Evolutionary conservation across 2,888 invertebrate species (phyloP), one percentile per base, ranked within the genome.

Genomic region (Gari tellinella): DNA sequence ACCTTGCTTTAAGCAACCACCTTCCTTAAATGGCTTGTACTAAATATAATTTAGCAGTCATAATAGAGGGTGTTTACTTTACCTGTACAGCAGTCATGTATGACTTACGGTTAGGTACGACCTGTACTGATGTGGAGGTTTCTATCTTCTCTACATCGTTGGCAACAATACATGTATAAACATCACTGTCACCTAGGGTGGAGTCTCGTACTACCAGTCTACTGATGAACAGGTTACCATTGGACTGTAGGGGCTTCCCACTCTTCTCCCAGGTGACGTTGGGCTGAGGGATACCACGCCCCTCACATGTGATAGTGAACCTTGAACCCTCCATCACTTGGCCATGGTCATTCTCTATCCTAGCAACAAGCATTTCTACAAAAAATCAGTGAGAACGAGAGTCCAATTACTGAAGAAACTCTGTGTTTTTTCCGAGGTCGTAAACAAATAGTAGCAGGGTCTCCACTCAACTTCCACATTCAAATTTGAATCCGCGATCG

Each of bases 141-240:
- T 80, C 72, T 8, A 80, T 83, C 41, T 80, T 83, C 40, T 84
- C 83, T 17, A 63, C 74, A 12, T 57, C 61, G 69, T 88, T 88
- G 46, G 75, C 72, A 1, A 84, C 90, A 31, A 85, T 81, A 79
- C 91, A 91, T 5, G 83, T 80, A 75, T 90, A 91, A 31, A 82
- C 68, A 1, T 90, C 91, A 4, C 84, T 81, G 60, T 91, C 89
- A 21, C 84, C 83, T 23, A 83, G 77, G 7, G 81, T 75, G 1
- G 86, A 81, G 43, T 84, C 75, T 10, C 82, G 73, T 19, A 90
- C 81, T 17, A 83, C 68, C 53, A 90, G 80, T 17, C 58, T 70
- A 10, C 86, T 80, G 56, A 76, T 77, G 41, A 48, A 80, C 43
- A 83, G 69, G 41, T 80, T 84, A 26, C 72, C 70, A 7, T 62